A percentile compares a stretch with the other conserved stretches of the same genome.
Conservation (phyloP, 1,140 invertebrate genomes). For the Callitettix versicolor region DNA sequence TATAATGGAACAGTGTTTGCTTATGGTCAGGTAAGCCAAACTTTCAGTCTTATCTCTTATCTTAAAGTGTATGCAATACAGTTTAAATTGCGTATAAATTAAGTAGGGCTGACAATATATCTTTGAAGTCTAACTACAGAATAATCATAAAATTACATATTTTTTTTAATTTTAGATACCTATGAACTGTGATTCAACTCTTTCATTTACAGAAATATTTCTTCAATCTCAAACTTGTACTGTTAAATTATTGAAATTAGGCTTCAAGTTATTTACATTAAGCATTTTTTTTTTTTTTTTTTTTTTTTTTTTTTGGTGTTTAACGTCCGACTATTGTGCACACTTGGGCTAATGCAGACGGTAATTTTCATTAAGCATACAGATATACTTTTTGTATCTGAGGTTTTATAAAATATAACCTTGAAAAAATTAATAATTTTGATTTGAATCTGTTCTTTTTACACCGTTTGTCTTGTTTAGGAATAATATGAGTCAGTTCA, state of each 20-base stretch:
- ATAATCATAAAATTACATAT: not conserved
- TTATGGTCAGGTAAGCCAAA: conserved; percentile 54
- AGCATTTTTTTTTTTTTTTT: too few relatives aligned
- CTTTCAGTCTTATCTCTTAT: not conserved
- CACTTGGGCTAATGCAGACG: too few relatives aligned
- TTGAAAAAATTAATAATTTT: not conserved
- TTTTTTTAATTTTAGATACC: not conserved
- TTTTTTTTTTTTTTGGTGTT: too few relatives aligned
- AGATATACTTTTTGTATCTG: too few relatives aligned
- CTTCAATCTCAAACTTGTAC: too few relatives aligned
- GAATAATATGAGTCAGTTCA: too few relatives aligned
- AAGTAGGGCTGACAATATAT: not conserved
- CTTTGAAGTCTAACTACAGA: not conserved
- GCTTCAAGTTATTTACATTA: too few relatives aligned
- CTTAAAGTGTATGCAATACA: not conserved
- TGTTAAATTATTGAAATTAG: not conserved
- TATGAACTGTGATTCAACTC: not conserved
- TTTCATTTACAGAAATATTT: conserved; percentile 12
- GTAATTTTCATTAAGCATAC: too few relatives aligned
- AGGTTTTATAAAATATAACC: not conserved
- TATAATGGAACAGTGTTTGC: conserved; percentile 82
- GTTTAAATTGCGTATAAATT: conserved; percentile 12
- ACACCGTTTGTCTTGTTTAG: too few relatives aligned
- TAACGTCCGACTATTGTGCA: too few relatives aligned
- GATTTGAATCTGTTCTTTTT: too few relatives aligned